A percentile compares a stretch with the other conserved stretches of the same genome.
Conservation (phyloP, 1,140 invertebrate genomes). For the Proctacanthus coquilletti region DNA sequence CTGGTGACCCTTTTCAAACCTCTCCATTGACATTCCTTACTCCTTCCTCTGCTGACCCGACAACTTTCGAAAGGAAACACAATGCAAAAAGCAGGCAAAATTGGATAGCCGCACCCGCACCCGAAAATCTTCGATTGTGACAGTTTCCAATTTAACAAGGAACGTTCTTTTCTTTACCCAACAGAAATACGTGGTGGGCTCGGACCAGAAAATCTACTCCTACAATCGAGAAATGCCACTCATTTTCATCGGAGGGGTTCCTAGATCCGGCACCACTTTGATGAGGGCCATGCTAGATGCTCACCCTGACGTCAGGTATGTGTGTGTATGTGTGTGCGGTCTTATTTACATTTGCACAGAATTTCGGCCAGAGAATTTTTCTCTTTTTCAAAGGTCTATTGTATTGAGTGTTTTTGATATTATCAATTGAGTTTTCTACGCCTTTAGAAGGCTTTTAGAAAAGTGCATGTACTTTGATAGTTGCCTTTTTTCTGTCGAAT, state of each 20-base stretch:
- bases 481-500: too few species aligned
- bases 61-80: constrained; percentile 1
- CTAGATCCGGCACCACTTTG: constrained; percentile 89
- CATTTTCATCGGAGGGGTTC: constrained; percentile 95
- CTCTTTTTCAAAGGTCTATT: too few species aligned
- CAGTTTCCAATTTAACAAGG: not conserved
- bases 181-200: constrained; percentile 40
- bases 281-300: constrained; percentile 97
- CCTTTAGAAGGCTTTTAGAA: too few species aligned
- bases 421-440: too few species aligned
- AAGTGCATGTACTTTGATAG: too few species aligned
- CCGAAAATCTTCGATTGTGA: not conserved
- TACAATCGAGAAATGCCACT: constrained; percentile 80
- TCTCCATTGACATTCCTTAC: constrained; percentile 12
- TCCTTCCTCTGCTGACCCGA: not conserved
- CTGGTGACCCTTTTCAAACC: constrained; percentile 22
- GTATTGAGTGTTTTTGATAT: not conserved
- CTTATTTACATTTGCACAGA: too few species aligned
- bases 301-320: constrained; percentile 83
- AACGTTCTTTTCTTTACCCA: constrained; percentile 7
- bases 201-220: constrained; percentile 46
- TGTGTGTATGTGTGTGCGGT: too few species aligned
- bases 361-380: too few species aligned
- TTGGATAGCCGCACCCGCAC: too few species aligned
- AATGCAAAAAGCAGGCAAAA: too few species aligned